These are phyloP conservation scores for Aplidium turbinatum DNA, from an alignment of 23 tunicate genomes.

Conservation along the genomic window DNA sequence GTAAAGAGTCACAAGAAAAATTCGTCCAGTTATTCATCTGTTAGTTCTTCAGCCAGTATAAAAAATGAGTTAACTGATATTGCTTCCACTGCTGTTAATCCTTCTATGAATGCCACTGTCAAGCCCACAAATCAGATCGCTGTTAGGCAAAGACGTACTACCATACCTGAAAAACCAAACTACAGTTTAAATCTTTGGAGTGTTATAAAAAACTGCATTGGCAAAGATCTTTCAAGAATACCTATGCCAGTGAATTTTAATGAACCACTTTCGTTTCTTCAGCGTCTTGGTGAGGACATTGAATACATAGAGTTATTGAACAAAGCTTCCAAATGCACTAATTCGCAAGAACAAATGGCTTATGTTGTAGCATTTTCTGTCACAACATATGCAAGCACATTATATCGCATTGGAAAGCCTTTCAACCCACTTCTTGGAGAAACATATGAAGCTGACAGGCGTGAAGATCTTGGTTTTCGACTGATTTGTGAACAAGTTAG, in stretches of 20 bases:
- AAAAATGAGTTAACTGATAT: too few relatives aligned
- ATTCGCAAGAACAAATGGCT: constrained; percentile 89
- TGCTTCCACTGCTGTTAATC: too few relatives aligned
- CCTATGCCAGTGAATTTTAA: constrained; percentile 98
- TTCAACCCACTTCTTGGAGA: constrained; percentile 98
- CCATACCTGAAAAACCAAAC: constrained; percentile 86
- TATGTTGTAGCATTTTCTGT: constrained; percentile 91
- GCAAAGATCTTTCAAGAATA: constrained; percentile 87
- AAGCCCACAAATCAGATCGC: not conserved
- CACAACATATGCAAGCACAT: constrained; percentile 75
- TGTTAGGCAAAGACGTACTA: constrained; percentile 39
- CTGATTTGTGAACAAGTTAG: constrained; percentile 85
- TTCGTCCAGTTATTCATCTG: not conserved
- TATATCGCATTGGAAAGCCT: constrained; percentile 78
- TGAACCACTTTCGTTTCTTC: constrained; percentile 96
- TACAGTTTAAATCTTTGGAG: constrained; percentile 84
- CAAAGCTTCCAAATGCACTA: constrained; percentile 62
- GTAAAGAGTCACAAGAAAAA: not conserved
- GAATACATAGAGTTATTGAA: constrained; percentile 68
- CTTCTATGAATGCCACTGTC: not conserved
- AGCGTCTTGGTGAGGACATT: constrained; percentile 78
- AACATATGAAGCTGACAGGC: constrained; percentile 81
- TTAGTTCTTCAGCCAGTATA: not conserved
- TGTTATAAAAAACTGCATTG: constrained; percentile 89
- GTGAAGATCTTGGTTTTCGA: constrained; percentile 71